These are phyloP conservation scores for Hippocampus guttulatus DNA, from an alignment of 2,113 vertebrate genomes.

Conservation along the genomic window DNA sequence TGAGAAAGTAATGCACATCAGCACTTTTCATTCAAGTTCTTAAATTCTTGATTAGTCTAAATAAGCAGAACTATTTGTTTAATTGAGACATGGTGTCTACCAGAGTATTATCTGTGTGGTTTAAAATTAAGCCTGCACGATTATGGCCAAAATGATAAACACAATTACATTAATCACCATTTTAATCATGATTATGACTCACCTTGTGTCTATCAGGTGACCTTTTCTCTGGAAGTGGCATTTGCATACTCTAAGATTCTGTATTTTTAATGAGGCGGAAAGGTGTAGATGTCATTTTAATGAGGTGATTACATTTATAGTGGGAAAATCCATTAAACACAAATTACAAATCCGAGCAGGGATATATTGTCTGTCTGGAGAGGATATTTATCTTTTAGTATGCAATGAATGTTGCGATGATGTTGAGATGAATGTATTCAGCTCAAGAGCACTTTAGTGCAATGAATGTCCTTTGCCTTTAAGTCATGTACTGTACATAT, in stretches of 20 bases:
- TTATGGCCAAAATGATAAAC: too few species aligned
- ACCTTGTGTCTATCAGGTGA: neutral
- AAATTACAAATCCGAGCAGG: neutral
- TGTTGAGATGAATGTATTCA: neutral
- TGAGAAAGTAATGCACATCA: too few species aligned
- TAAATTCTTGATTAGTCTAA: too few species aligned
- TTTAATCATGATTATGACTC: too few species aligned
- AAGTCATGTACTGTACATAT: neutral
- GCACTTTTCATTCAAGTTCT: too few species aligned
- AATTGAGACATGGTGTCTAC: too few species aligned
- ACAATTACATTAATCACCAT: too few species aligned
- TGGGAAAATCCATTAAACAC: conserved; percentile 5
- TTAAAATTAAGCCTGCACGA: too few species aligned
- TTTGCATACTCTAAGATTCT: neutral
- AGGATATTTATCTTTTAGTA: conserved; percentile 7
- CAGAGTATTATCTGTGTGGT: too few species aligned
- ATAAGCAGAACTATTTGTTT: too few species aligned
- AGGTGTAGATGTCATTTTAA: conserved; percentile 9
- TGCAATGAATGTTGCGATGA: neutral
- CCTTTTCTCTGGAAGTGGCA: neutral
- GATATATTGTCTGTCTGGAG: neutral
- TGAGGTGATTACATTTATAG: conserved; percentile 8
- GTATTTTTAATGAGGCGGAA: conserved; percentile 3
- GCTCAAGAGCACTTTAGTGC: neutral
- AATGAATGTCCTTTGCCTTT: neutral